A percentile compares a stretch with the other conserved stretches of the same genome.
Conservation (phyloP, 2,888 invertebrate species). For the Agrochola macilenta region DNA sequence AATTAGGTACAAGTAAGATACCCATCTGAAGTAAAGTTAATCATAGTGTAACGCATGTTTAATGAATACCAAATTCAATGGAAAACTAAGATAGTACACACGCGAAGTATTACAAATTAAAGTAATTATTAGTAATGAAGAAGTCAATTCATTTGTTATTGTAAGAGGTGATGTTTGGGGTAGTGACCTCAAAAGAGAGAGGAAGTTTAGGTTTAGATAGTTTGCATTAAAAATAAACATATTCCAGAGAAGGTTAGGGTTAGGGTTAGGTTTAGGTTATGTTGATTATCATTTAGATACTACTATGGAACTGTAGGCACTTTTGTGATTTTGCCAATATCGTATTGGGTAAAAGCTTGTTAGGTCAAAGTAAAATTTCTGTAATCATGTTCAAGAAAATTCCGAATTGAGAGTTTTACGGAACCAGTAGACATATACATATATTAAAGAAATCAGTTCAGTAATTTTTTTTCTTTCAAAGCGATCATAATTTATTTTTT, state of each 20-base stretch:
- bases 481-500: too few relatives aligned
- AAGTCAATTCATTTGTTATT: slow-evolving; percentile 39
- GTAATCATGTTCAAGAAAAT: neutral
- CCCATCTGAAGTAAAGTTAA: slow-evolving; percentile 41
- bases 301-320: neutral
- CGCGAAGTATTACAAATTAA: slow-evolving; percentile 47
- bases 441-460: neutral
- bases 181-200: slow-evolving; percentile 15
- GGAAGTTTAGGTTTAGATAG: neutral
- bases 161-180: neutral
- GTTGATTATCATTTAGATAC: neutral
- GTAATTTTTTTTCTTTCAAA: neutral
- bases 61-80: slow-evolving; percentile 44
- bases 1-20: slow-evolving; percentile 52
- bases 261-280: too few relatives aligned
- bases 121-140: slow-evolving; percentile 26
- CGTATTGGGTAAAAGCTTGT: neutral
- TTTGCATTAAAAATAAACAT: neutral
- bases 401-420: neutral
- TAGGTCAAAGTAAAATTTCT: neutral
- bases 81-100: slow-evolving; percentile 46
- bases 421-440: too few relatives aligned
- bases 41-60: slow-evolving; percentile 50
- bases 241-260: too few relatives aligned
- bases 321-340: neutral